phyloP scores from a whole-genome alignment of 2,797 vertebrate species.

The Neosalanx taihuensis region DNA sequence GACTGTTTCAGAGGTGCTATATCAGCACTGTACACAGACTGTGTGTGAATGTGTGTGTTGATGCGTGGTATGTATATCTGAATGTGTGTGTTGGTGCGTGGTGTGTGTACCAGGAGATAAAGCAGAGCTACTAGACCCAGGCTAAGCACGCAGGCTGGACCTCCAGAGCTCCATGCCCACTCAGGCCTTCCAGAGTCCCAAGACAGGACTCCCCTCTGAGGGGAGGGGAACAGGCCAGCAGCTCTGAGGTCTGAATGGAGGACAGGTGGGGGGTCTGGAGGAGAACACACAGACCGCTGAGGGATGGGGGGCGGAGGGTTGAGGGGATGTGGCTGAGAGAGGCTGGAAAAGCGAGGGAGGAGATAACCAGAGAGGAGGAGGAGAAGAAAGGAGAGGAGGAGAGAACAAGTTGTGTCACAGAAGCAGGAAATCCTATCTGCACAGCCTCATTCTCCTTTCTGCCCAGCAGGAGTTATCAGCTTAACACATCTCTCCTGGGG shows the following conservation, averaged over 20 bases:
- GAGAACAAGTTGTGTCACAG: slow-evolving; percentile 9
- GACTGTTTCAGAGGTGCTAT: neutral
- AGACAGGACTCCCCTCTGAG: neutral
- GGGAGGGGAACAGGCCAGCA: slow-evolving; percentile 28
- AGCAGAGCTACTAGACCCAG: neutral
- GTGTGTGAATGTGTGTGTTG: neutral
- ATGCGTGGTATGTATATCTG: neutral
- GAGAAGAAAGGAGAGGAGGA: neutral
- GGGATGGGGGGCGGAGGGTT: slow-evolving; percentile 18
- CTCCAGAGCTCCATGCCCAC: slow-evolving; percentile 17
- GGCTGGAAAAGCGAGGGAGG: neutral
- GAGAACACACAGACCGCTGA: slow-evolving; percentile 5
- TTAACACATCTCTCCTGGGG: slow-evolving; percentile 26
- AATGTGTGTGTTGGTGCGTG: neutral
- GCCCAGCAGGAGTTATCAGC: slow-evolving; percentile 43
- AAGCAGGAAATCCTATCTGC: slow-evolving; percentile 45
- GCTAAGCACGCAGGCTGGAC: slow-evolving; percentile 23
- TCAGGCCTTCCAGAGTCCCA: slow-evolving; percentile 36
- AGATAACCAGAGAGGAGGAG: neutral
- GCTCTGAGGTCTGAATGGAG: slow-evolving; percentile 54
- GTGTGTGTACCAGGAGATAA: neutral
- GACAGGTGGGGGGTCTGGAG: slow-evolving; percentile 52
- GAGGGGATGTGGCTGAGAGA: no score
- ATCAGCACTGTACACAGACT: slow-evolving; percentile 29
- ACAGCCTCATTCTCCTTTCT: slow-evolving; percentile 27